phyloP scores from a whole-genome alignment of 2,888 invertebrate species.

The Nudaria mundana region DNA sequence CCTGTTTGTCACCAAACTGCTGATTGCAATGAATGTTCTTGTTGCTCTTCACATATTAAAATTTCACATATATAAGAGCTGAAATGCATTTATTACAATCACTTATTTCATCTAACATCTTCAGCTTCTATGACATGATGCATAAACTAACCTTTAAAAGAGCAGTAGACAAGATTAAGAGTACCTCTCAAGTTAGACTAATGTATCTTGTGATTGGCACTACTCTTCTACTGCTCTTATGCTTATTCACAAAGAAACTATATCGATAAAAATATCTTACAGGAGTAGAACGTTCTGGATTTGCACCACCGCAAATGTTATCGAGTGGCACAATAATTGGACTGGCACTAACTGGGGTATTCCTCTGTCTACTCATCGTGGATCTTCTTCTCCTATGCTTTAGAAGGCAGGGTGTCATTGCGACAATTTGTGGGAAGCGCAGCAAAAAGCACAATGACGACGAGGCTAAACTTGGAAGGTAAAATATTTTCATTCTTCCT shows the following conservation, averaged over 20 bases:
- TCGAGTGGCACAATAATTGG: constrained; percentile 91
- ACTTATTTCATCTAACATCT: constrained; percentile 67
- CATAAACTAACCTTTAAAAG: constrained; percentile 67
- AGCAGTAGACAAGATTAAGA: constrained; percentile 54
- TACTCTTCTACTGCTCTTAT: constrained; percentile 61
- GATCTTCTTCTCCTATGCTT: constrained; percentile 91
- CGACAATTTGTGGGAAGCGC: constrained; percentile 84
- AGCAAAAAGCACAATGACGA: constrained; percentile 88
- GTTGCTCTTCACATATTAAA: constrained; percentile 19
- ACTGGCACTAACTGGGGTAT: constrained; percentile 90
- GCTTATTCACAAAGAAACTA: neutral
- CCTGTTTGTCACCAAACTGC: constrained; percentile 51
- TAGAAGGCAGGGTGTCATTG: constrained; percentile 84
- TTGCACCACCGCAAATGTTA: constrained; percentile 77
- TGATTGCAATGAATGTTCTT: constrained; percentile 65
- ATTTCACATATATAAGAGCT: constrained; percentile 37
- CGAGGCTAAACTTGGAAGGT: constrained; percentile 93
- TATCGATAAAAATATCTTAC: constrained; percentile 40
- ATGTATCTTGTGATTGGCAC: constrained; percentile 27
- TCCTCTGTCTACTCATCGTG: constrained; percentile 89
- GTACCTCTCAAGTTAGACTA: constrained; percentile 19
- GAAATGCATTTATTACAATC: constrained; percentile 66
- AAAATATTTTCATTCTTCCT: constrained; percentile 34
- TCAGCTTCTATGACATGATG: constrained; percentile 68
- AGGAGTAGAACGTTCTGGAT: constrained; percentile 74